Evolutionary conservation across 2,888 invertebrate species (phyloP).

Genomic region (Charanyca ferruginea): DNA sequence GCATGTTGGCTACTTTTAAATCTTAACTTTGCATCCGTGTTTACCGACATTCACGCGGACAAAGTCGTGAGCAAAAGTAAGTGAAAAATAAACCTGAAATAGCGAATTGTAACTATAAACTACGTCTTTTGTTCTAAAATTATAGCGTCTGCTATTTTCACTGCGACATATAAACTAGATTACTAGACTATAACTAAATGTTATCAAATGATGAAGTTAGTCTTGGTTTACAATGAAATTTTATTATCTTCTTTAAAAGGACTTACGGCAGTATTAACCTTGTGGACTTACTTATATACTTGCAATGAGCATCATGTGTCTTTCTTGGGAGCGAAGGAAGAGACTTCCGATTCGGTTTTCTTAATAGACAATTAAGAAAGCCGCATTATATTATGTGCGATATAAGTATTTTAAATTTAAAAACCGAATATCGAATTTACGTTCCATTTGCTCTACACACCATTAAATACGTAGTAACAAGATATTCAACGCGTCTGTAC

Average conservation of each 20-base stretch:
- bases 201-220: not conserved
- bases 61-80: too few species aligned
- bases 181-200: slow-evolving; percentile 5
- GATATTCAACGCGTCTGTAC: not conserved
- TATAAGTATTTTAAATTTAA: too few species aligned
- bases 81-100: too few species aligned
- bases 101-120: too few species aligned
- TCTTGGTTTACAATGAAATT: slow-evolving; percentile 5
- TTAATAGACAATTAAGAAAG: too few species aligned
- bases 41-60: too few species aligned
- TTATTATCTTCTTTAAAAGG: not conserved
- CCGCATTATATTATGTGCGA: too few species aligned
- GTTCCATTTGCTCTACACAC: not conserved
- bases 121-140: not conserved
- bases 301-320: too few species aligned
- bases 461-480: not conserved
- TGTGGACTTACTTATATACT: not conserved
- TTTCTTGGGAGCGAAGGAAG: too few species aligned
- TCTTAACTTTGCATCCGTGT: too few species aligned
- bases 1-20: too few species aligned
- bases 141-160: not conserved
- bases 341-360: too few species aligned
- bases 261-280: not conserved
- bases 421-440: not conserved
- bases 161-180: not conserved